A percentile compares a stretch with the other conserved stretches of the same genome.
Evolutionary conservation across 2,888 invertebrate species (phyloP).

Genomic region (Dicranocentrus wangi): DNA sequence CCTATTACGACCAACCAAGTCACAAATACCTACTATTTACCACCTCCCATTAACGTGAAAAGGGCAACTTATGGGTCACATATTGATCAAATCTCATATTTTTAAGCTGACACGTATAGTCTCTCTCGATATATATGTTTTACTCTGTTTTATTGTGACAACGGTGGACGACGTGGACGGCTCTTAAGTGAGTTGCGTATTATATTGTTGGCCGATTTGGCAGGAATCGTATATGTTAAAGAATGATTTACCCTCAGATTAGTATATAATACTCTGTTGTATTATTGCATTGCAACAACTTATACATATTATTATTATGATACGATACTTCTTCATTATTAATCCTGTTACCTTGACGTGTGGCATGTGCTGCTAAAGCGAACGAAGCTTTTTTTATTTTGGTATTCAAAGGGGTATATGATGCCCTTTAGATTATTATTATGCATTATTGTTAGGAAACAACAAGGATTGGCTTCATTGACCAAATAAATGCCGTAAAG

Average conservation of each 20-base stretch:
- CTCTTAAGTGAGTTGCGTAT: no score
- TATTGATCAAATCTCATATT: no score
- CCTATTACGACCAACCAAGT: no score
- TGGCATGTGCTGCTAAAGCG: neutral
- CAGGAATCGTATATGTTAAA: neutral
- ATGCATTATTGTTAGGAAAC: conserved; percentile 24
- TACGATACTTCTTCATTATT: neutral
- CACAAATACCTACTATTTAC: no score
- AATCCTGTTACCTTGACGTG: conserved; percentile 19
- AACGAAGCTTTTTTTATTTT: neutral
- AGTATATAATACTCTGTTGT: neutral
- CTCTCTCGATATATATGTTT: no score
- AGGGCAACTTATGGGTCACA: no score
- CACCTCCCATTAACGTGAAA: no score
- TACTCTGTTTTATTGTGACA: no score
- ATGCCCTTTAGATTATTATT: conserved; percentile 32
- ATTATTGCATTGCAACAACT: neutral
- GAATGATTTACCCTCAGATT: neutral
- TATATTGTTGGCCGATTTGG: neutral
- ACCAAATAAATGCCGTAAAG: conserved; percentile 62
- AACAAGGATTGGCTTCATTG: conserved; percentile 69
- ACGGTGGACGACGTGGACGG: no score
- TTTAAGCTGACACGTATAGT: no score
- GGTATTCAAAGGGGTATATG: conserved; percentile 1
- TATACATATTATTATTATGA: neutral